Base-by-base conservation (phyloP, 35 echinoderm and acorn worm species). In the Ophioderma brevispina region DNA sequence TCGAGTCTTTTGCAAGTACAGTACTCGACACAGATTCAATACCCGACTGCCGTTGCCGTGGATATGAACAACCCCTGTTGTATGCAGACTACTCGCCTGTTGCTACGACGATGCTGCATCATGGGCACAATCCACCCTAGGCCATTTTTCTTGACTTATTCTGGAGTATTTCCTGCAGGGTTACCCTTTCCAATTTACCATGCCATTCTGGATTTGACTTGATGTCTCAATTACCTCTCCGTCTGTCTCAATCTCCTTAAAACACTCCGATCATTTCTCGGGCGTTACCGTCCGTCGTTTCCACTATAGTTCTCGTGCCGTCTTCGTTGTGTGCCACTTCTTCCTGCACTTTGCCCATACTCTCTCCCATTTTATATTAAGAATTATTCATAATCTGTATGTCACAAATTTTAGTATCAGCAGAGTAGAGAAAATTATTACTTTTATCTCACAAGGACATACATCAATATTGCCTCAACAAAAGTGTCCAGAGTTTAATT, bases 61-160 rank as follows among this genome's bases (percentile, higher is more conserved):
- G 59, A 25, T 70, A 25, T 25, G 6, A 70, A 30, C 59, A 70
- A 70, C 59, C n/a, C 59, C 41, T 4, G 4, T 46, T 46, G 41
- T 46, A 17, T 46, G 41, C 41, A 46, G 4, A 46, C 41, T 46
- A 46, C 59, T 70, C 23, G 59, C 59, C 59, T 70, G 59, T 70
- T 70, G 59, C 59, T 30, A 70, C 59, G 59, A 4, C 28, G 23
- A 70, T 70, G 59, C 28, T 25, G 28, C 59, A 70, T 70, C 5
- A 70, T 8, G 59, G 59, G 59, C 15, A 70, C 10, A 70, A 25
- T 18, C 3, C 59, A 70, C 59, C 59, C n/a, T 13, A 70, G 59
- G 59, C 59, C 59, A 70, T 70, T 70, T 70, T 70, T 70, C 59
- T 30, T 70, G 59, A 70, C 59, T 70, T 70, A 70, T 70, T 70